Evolutionary conservation across 2,113 vertebrate genomes (phyloP), one percentile per base, ranked within the genome.

Genomic region (Grammomys dolichurus): DNA sequence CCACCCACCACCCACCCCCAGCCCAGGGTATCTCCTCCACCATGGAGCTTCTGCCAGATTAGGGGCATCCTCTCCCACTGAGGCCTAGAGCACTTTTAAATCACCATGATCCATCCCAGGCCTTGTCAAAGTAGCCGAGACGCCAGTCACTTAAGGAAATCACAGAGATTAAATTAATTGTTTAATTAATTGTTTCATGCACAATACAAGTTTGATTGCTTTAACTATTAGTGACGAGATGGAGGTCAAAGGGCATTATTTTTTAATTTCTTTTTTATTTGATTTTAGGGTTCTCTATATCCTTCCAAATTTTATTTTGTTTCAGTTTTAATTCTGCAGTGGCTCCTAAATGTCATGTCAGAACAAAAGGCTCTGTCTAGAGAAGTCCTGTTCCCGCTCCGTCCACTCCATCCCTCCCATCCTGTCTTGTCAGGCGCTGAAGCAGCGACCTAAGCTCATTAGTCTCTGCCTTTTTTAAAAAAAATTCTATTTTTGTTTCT

Each of bases 301-400:
- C 31, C 67, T 91, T 87, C 19, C 80, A 89, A 80, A 54, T 46
- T 96, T 94, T 75, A 67, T 93, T 95, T 56, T 36, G 56, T 70
- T 95, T 96, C 78, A 87, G 48, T 89, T 95, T 88, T 97, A 60
- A 89, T 78, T 77, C n/a, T 90, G 19, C 82, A 56, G 28, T 72
- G 58, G n/a, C 72, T 95, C 69, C 63, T 65, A 80, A 88, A 88
- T 81, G 33, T 80, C 36, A 82, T 28, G 14, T 78, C 60, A 84
- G 67, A 91, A 86, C 67, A 91, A 94, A 78, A 96, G 28, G 40
- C 33, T 26, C 43, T 40, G n/a, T 58, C 72, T 33, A 92, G 60
- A 85, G 58, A 81, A 82, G 60, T 40, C 40, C 31, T 40, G 31
- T 48, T 67, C 56, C 26, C 7, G 5, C 17, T 72, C 33, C 28